Base-by-base conservation (phyloP, 92 coral and sea anemone species). In the Phenganax marumi region DNA sequence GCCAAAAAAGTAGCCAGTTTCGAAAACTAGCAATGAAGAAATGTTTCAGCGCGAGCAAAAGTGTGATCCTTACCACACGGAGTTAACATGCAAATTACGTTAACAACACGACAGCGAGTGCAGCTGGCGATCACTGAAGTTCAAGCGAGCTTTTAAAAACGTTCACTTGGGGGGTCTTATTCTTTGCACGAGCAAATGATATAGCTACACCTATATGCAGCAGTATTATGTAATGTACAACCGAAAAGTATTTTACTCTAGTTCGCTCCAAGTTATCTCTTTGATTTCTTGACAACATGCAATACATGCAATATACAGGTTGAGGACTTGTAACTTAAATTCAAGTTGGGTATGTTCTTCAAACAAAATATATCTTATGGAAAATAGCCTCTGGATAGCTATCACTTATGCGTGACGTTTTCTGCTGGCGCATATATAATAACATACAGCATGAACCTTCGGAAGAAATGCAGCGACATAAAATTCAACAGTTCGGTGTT, bases 1-100 rank as follows among this genome's bases (percentile, higher is more conserved):
- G 43, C 43, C 43, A 33, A 5, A 2, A 58, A 58, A 58, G 22
- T 6, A 58, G 21, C 65, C 65, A 7, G 65, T 8, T 16, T 18
- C 65, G 65, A 58, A 14, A 58, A 7, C 19, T 16, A 7, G 10
- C 23, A 58, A 16, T 58, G 43, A 33, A 33, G 43, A 33, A 33
- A 33, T 33, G 43, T 33, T 33, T 33, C 43, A 33, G 5, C 43
- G 2, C 43, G 5, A 33, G 43, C 43, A 33, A 33, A 5, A 33
- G 43, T 0, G 70, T 46, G 26, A 64, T 64, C 47, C 8, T 64
- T 21, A 64, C 70, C 70, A 64, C 70, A 64, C 70, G 23, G 70
- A 1, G 47, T 7, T 64, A 64, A 64, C 70, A 64, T 64, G 70
- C 70, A 64, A 64, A 64, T 64, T 64, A 25, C 47, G 43, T 24